A percentile compares a stretch with the other conserved stretches of the same genome.
Conservation (phyloP, 2,797 vertebrate genomes). For the Intellagama lesueurii region DNA sequence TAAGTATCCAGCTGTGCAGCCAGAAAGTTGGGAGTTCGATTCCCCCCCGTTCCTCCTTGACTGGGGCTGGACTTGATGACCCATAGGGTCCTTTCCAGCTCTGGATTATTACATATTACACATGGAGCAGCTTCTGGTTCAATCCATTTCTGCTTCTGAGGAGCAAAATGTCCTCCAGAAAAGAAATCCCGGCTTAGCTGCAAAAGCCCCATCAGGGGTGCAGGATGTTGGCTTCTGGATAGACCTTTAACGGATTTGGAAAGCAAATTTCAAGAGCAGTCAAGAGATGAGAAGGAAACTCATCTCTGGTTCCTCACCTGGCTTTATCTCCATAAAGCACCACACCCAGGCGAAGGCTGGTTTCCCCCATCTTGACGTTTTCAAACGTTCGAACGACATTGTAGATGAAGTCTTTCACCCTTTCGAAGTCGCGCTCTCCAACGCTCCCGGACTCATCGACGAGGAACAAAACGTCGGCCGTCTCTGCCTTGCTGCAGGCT, state of each 20-base stretch:
- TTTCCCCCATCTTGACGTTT: slow-evolving; percentile 71
- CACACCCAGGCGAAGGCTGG: slow-evolving; percentile 87
- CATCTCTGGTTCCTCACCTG: slow-evolving; percentile 75
- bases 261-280: not conserved
- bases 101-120: not conserved
- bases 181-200: not conserved
- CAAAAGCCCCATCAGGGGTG: not conserved
- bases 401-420: slow-evolving; percentile 83
- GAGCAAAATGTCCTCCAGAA: accelerated
- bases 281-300: not conserved
- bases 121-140: not conserved
- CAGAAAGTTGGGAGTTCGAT: too few species aligned
- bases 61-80: too few species aligned
- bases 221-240: not conserved
- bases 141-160: not conserved
- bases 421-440: slow-evolving; percentile 77
- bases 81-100: too few species aligned
- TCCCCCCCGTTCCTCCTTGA: too few species aligned
- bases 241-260: not conserved
- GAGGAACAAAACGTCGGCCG: slow-evolving; percentile 86
- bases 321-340: slow-evolving; percentile 83
- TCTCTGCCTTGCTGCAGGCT: slow-evolving; percentile 85
- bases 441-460: slow-evolving; percentile 84
- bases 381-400: slow-evolving; percentile 79
- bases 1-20: too few species aligned